phyloP scores from a whole-genome alignment of 2,888 invertebrate genomes.

The Platynereis dumerilii region DNA sequence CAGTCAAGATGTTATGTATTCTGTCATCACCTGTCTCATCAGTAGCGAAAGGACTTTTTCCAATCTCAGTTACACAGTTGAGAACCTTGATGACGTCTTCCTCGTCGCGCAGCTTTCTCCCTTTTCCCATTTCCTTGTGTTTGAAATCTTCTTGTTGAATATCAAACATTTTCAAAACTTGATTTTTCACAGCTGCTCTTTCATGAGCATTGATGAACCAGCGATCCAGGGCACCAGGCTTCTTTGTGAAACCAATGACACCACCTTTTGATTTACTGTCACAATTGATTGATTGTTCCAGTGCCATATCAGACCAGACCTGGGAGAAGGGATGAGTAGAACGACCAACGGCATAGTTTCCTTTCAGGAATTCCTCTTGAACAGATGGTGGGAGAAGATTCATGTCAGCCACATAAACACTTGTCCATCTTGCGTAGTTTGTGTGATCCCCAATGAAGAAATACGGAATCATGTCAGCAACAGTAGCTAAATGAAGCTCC shows the following conservation, averaged over 20 bases:
- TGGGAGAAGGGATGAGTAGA: not conserved
- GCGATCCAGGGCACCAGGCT: not conserved
- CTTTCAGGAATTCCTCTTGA: not conserved
- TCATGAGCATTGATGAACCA: slow-evolving; percentile 6
- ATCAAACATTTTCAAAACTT: not conserved
- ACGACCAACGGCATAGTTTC: not conserved
- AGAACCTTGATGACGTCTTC: not conserved
- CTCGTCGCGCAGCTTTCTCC: not conserved
- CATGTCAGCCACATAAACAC: slow-evolving; percentile 3
- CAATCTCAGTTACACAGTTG: not conserved
- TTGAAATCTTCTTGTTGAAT: not conserved
- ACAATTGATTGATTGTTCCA: slow-evolving; percentile 1
- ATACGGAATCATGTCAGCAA: not conserved
- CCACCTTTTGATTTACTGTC: slow-evolving; percentile 8
- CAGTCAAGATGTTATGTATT: not conserved
- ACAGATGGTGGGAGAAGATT: not conserved
- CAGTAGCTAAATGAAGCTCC: not conserved
- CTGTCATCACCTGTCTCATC: not conserved
- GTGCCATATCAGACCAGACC: slow-evolving; percentile 8
- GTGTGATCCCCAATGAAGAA: not conserved
- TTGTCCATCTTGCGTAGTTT: not conserved
- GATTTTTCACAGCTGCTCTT: not conserved
- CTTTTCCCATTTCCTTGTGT: not conserved
- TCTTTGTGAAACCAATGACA: not conserved
- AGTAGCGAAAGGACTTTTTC: not conserved